Conservation (phyloP, 1,140 invertebrate genomes). For the Cydia strobilella region DNA sequence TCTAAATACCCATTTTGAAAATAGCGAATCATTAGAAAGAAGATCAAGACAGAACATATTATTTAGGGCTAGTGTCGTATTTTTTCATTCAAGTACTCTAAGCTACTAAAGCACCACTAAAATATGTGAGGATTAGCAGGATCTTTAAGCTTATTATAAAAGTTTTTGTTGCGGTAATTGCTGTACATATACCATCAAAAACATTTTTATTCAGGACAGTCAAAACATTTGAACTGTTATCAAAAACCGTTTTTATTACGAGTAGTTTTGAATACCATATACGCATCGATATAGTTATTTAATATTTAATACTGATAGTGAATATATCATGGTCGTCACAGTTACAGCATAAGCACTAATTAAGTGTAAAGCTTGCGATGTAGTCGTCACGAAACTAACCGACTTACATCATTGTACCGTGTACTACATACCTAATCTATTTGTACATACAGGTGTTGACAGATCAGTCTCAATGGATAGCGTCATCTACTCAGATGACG, state of each 20-base stretch:
- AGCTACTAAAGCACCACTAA: no score
- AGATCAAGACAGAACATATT: no score
- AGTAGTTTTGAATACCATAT: neutral
- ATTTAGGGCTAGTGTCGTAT: no score
- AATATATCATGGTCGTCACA: neutral
- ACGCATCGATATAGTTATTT: no score
- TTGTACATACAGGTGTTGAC: constrained; percentile 74
- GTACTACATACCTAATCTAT: constrained; percentile 62
- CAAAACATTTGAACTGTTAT: neutral
- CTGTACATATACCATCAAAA: no score
- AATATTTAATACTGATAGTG: neutral
- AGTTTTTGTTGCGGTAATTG: no score
- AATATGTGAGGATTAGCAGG: no score
- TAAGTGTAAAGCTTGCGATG: constrained; percentile 30
- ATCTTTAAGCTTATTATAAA: no score
- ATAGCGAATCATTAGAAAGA: no score
- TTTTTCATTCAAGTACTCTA: no score
- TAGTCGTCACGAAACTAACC: constrained; percentile 28
- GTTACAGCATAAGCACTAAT: constrained; percentile 23
- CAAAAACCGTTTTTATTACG: neutral
- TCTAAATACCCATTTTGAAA: neutral
- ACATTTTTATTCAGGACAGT: no score
- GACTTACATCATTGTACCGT: constrained; percentile 25
- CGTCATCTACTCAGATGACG: constrained; percentile 59
- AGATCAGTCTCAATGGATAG: constrained; percentile 66